Evolutionary conservation across 2,113 vertebrate species (phyloP).

Genomic region (Pycnonotus jocosus): DNA sequence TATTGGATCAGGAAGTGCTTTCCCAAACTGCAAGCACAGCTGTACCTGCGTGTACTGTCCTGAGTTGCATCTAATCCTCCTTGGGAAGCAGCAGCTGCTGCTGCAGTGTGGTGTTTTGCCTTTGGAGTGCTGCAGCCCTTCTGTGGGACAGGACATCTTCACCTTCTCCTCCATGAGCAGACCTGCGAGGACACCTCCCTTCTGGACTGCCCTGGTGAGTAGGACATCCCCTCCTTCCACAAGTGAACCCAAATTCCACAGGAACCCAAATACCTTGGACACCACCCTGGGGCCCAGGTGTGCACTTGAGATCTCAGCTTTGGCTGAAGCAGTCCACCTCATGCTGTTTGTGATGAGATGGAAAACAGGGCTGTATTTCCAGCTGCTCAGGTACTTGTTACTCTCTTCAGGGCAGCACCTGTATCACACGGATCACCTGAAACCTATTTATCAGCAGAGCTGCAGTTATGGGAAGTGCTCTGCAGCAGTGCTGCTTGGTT

Average conservation of each 20-base stretch:
- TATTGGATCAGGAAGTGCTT: background rate
- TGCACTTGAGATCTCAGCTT: background rate
- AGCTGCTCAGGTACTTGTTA: background rate
- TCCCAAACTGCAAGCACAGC: background rate
- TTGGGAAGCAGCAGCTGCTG: background rate
- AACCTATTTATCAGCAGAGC: background rate
- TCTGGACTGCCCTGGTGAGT: background rate
- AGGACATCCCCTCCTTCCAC: background rate
- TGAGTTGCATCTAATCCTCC: background rate
- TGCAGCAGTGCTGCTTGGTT: background rate
- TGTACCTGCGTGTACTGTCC: background rate
- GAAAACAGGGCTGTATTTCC: background rate
- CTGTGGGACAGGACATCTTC: background rate
- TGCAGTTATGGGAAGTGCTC: background rate
- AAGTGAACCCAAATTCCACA: rapidly evolving
- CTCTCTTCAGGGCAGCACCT: background rate
- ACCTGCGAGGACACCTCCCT: rapidly evolving
- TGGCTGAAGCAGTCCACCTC: background rate
- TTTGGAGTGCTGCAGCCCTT: background rate
- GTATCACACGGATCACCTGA: background rate
- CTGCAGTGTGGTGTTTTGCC: rapidly evolving
- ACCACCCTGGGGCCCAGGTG: rapidly evolving
- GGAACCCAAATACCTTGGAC: rapidly evolving
- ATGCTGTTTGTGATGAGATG: background rate
- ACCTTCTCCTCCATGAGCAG: background rate